These are phyloP conservation scores for Drosophila tripunctata DNA, from an alignment of 2,888 invertebrate species.

Conservation along the genomic window DNA sequence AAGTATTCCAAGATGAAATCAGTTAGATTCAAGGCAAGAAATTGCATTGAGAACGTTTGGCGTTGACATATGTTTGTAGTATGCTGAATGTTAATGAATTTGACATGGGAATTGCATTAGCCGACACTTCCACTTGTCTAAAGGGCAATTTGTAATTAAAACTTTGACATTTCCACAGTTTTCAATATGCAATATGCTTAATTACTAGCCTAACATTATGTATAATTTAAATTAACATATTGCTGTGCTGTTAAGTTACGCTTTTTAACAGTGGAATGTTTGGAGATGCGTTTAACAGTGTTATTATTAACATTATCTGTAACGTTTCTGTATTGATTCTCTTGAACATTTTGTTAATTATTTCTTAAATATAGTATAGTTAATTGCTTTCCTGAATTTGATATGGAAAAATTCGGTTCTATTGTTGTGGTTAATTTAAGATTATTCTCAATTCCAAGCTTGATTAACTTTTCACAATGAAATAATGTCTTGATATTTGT, in stretches of 20 bases:
- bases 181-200: not conserved
- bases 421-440: conserved; percentile 53
- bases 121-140: conserved; percentile 40
- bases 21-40: conserved; percentile 60
- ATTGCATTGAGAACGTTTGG: conserved; percentile 57
- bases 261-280: not conserved
- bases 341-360: not conserved
- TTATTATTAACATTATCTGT: too few relatives aligned
- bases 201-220: not conserved
- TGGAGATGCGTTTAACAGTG: too few relatives aligned
- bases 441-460: conserved; percentile 14
- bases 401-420: conserved; percentile 37
- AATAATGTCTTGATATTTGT: conserved; percentile 35
- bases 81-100: conserved; percentile 67
- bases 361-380: not conserved
- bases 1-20: conserved; percentile 64
- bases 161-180: not conserved
- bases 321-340: too few relatives aligned
- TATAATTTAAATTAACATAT: not conserved
- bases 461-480: conserved; percentile 61
- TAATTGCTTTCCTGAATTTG: conserved; percentile 12
- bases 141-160: conserved; percentile 21
- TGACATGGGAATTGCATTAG: conserved; percentile 31
- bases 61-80: too few relatives aligned
- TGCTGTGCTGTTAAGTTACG: not conserved